phyloP scores from a whole-genome alignment of 2,797 vertebrate species.

The Phalloptychus januarius region DNA sequence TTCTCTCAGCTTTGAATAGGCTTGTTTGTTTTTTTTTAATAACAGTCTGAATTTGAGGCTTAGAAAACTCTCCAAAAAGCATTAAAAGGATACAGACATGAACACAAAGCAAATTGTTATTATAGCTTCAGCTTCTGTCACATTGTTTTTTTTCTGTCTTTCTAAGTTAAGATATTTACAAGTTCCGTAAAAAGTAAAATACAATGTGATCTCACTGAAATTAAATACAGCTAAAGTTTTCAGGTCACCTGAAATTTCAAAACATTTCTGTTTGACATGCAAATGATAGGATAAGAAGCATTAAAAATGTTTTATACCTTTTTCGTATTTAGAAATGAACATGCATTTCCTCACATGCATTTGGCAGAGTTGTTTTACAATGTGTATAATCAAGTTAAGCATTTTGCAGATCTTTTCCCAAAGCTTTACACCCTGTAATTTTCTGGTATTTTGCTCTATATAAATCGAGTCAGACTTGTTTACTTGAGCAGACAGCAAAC shows the following conservation, averaged over 20 bases:
- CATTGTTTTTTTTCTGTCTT: not conserved
- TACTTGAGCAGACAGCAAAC: too few relatives aligned
- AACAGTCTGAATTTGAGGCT: conserved; percentile 12
- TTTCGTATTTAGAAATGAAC: too few relatives aligned
- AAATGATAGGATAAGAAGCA: not conserved
- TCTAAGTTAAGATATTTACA: not conserved
- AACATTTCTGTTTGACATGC: not conserved
- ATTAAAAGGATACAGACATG: conserved; percentile 9
- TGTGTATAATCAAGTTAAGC: not conserved
- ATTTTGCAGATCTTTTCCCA: too few relatives aligned
- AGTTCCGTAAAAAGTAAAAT: not conserved
- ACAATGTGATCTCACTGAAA: not conserved
- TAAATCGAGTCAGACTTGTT: too few relatives aligned
- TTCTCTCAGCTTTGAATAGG: conserved; percentile 25
- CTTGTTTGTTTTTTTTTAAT: conserved; percentile 20
- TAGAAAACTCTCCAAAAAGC: conserved; percentile 28
- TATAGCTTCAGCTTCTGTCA: not conserved
- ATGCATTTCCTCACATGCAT: too few relatives aligned
- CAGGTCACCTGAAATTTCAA: not conserved
- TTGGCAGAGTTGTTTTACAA: not conserved
- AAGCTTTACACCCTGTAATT: too few relatives aligned
- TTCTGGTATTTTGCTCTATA: too few relatives aligned
- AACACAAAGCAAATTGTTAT: not conserved
- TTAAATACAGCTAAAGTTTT: not conserved
- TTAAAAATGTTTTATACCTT: too few relatives aligned